Percentiles rank a stretch among this genome's conserved stretches.
Evolutionary conservation across 2,888 invertebrate species (phyloP).

Genomic region (Augochlorella aurata): DNA sequence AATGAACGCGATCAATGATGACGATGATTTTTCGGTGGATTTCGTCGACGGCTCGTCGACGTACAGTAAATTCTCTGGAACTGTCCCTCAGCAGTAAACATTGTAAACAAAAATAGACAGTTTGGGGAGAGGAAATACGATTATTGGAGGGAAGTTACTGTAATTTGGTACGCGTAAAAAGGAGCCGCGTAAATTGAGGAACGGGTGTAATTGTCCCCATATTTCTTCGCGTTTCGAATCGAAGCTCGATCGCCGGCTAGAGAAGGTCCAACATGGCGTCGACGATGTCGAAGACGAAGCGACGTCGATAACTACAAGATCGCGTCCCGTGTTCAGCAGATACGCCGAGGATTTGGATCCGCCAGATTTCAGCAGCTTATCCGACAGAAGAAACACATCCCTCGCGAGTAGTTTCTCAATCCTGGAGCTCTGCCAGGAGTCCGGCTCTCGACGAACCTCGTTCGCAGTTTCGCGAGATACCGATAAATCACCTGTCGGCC

Average conservation of each 20-base stretch:
- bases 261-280: background rate
- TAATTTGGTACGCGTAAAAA: no score
- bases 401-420: conserved; percentile 4
- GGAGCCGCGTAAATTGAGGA: no score
- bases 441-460: background rate
- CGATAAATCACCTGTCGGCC: conserved; percentile 40
- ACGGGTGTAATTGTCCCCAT: no score
- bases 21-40: no score
- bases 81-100: no score
- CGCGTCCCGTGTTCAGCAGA: background rate
- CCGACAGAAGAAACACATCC: conserved; percentile 12
- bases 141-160: no score
- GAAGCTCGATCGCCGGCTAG: no score
- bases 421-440: conserved; percentile 27
- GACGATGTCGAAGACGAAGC: background rate
- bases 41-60: no score
- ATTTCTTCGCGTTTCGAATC: background rate
- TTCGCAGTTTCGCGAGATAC: conserved; percentile 18
- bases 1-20: background rate
- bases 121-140: no score
- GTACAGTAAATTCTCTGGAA: no score
- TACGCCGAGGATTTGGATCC: background rate
- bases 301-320: background rate
- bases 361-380: background rate
- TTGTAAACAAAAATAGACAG: no score